phyloP scores from a whole-genome alignment of 1,140 invertebrate species.

The Drosophila persimilis region DNA sequence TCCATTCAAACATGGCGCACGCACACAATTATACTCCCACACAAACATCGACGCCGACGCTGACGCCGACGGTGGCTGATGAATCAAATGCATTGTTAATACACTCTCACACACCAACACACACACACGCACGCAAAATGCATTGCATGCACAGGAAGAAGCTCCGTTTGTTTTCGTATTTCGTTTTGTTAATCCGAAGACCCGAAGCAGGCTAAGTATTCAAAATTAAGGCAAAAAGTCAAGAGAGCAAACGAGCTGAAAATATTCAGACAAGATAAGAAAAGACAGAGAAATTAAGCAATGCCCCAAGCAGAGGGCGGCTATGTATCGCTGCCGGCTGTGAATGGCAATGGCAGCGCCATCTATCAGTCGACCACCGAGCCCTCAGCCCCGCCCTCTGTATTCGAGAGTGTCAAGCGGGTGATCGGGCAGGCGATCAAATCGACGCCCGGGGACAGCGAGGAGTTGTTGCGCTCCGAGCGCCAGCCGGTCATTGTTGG shows the following conservation, averaged over 20 bases:
- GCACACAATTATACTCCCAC: too few species aligned
- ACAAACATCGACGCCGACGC: not conserved
- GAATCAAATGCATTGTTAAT: constrained; percentile 52
- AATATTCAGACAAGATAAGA: constrained; percentile 25
- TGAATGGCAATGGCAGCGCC: constrained; percentile 72
- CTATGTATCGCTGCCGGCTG: constrained; percentile 78
- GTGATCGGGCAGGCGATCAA: constrained; percentile 81
- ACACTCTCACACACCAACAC: constrained; percentile 27
- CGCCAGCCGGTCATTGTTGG: constrained; percentile 72
- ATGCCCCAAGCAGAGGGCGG: constrained; percentile 83
- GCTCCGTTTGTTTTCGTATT: constrained; percentile 14
- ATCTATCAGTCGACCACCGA: constrained; percentile 83
- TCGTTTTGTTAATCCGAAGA: constrained; percentile 6
- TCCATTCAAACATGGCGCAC: constrained; percentile 13
- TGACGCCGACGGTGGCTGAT: constrained; percentile 27
- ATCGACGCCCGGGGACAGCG: constrained; percentile 64
- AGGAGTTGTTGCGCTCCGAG: constrained; percentile 70
- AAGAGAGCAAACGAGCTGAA: constrained; percentile 5
- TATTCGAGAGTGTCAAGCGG: constrained; percentile 80
- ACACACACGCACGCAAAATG: constrained; percentile 20
- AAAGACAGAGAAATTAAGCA: constrained; percentile 20
- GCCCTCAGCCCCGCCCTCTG: constrained; percentile 74
- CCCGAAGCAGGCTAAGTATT: constrained; percentile 38
- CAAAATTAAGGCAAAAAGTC: constrained; percentile 20
- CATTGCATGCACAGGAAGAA: constrained; percentile 62